Conservation (phyloP, 64 coral and sea anemone genomes). For the Actinia tenebrosa region DNA sequence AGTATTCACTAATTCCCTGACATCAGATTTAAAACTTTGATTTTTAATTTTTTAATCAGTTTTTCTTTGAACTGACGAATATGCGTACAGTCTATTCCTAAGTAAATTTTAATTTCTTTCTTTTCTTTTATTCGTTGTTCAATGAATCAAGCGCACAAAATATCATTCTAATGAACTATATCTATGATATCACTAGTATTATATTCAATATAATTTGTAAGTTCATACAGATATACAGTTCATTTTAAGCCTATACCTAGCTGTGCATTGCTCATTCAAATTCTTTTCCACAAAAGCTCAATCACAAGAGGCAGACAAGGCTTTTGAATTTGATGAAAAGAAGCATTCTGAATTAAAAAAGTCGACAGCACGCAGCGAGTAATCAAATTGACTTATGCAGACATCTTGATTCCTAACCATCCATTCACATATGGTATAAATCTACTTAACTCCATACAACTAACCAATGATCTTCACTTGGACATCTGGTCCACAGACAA, state of each 20-base stretch:
- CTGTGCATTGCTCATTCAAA: not conserved
- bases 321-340: not conserved
- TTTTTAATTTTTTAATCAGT: too few relatives aligned
- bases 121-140: too few relatives aligned
- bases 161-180: too few relatives aligned
- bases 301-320: not conserved
- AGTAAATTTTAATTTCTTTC: too few relatives aligned
- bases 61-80: too few relatives aligned
- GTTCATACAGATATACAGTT: not conserved
- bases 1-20: too few relatives aligned
- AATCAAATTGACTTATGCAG: not conserved
- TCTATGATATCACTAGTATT: too few relatives aligned
- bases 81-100: too few relatives aligned
- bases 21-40: too few relatives aligned
- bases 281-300: not conserved
- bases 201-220: too few relatives aligned
- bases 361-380: not conserved
- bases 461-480: not conserved
- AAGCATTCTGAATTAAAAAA: not conserved
- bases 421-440: not conserved
- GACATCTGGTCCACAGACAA: not conserved
- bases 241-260: not conserved
- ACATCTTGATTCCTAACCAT: not conserved
- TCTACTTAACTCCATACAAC: not conserved
- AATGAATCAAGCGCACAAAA: too few relatives aligned